A percentile compares a stretch with the other conserved stretches of the same genome.
These are phyloP conservation scores for Ptychodera flava DNA, from an alignment of 35 echinoderm and acorn worm genomes.

Conservation along the genomic window DNA sequence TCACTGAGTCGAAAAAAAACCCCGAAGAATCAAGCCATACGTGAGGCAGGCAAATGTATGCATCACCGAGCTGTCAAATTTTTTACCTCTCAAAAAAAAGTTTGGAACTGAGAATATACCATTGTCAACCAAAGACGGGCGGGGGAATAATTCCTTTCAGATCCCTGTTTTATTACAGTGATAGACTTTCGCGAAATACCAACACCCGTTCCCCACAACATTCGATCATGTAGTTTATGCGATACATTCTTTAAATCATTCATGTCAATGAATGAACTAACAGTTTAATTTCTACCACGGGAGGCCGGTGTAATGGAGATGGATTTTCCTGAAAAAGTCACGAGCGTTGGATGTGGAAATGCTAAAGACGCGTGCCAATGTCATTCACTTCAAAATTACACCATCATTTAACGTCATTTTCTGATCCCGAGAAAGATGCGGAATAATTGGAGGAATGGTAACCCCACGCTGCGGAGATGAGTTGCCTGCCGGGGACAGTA, in stretches of 20 bases:
- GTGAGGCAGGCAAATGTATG: too few relatives aligned
- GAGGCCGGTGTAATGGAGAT: background rate
- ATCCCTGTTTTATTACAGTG: too few relatives aligned
- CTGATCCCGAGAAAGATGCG: background rate
- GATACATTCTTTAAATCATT: background rate
- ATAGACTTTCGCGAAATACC: too few relatives aligned
- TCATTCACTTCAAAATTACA: background rate
- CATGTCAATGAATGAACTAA: background rate
- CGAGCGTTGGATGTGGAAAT: background rate
- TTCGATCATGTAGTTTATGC: too few relatives aligned
- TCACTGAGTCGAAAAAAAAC: too few relatives aligned
- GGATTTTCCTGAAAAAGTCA: background rate
- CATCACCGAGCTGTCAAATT: too few relatives aligned
- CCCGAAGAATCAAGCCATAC: too few relatives aligned
- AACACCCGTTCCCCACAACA: too few relatives aligned
- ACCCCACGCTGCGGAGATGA: background rate
- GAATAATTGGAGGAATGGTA: background rate
- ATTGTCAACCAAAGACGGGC: too few relatives aligned
- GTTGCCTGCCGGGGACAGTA: background rate
- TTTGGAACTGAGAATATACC: too few relatives aligned
- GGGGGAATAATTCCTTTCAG: too few relatives aligned
- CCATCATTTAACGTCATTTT: background rate
- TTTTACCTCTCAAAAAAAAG: too few relatives aligned
- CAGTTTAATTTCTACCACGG: background rate
- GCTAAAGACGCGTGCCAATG: background rate